Evolutionary conservation across 2,113 vertebrate species (phyloP).

Genomic region (Antechinus flavipes): DNA sequence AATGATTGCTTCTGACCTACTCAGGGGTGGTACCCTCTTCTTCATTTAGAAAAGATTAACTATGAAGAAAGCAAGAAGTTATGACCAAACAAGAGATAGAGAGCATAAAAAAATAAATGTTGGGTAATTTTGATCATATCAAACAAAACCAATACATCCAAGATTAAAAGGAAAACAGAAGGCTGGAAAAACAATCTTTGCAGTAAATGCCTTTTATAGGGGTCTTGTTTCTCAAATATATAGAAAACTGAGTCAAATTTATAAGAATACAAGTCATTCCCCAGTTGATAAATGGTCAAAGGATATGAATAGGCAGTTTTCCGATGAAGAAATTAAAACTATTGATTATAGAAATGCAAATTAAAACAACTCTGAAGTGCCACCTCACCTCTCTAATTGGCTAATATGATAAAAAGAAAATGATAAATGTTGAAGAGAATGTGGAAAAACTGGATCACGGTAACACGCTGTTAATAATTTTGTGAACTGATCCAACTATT

Average conservation of each 20-base stretch:
- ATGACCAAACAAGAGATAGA: background rate
- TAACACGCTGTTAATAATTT: background rate
- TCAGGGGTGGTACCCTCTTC: background rate
- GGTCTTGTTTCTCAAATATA: background rate
- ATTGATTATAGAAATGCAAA: background rate
- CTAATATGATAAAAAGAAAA: background rate
- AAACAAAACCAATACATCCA: background rate
- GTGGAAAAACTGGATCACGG: background rate
- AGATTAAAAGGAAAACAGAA: background rate
- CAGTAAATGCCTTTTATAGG: no score
- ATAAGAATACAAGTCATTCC: background rate
- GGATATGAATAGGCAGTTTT: background rate
- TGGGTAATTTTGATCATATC: background rate
- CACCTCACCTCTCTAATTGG: background rate
- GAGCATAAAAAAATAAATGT: background rate
- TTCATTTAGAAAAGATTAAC: background rate
- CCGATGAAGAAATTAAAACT: background rate
- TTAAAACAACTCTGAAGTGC: background rate
- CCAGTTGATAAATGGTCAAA: background rate
- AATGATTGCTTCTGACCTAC: background rate
- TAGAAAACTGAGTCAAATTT: background rate
- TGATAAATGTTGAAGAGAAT: background rate
- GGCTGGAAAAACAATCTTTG: background rate
- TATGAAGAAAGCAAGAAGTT: background rate
- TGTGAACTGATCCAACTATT: background rate